Conservation (phyloP, 2,113 vertebrate genomes). For the Muntiacus muntjak region DNA sequence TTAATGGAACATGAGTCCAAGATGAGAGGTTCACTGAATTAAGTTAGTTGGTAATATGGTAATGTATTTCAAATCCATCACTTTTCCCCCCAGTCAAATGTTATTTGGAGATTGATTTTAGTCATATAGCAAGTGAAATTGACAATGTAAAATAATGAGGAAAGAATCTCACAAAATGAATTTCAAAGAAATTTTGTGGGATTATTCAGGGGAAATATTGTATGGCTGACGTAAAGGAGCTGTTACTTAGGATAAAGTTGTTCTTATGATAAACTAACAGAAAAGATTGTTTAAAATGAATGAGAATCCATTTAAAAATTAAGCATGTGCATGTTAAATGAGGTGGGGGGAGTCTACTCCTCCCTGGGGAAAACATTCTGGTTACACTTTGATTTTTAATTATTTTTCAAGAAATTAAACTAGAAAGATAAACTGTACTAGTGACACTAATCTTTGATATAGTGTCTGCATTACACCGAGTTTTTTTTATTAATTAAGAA, state of each 20-base stretch:
- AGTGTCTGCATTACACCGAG: neutral
- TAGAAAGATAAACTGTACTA: neutral
- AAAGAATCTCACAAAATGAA: neutral
- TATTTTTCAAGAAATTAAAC: neutral
- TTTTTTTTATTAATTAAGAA: neutral
- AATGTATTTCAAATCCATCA: neutral
- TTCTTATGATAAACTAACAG: neutral
- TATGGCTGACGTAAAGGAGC: neutral
- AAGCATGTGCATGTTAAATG: neutral
- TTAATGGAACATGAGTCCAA: neutral
- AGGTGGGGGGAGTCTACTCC: rapidly evolving
- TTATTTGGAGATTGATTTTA: neutral
- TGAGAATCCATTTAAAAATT: neutral
- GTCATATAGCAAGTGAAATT: neutral
- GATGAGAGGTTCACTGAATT: neutral
- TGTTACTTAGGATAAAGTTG: neutral
- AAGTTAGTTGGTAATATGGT: neutral
- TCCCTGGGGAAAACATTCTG: neutral
- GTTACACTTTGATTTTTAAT: neutral
- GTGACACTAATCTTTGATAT: neutral
- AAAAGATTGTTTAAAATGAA: neutral
- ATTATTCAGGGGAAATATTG: neutral
- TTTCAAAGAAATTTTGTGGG: neutral
- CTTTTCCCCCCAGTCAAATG: neutral
- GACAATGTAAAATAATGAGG: neutral